Conservation (phyloP, 2,797 vertebrate species). For the Falco biarmicus region DNA sequence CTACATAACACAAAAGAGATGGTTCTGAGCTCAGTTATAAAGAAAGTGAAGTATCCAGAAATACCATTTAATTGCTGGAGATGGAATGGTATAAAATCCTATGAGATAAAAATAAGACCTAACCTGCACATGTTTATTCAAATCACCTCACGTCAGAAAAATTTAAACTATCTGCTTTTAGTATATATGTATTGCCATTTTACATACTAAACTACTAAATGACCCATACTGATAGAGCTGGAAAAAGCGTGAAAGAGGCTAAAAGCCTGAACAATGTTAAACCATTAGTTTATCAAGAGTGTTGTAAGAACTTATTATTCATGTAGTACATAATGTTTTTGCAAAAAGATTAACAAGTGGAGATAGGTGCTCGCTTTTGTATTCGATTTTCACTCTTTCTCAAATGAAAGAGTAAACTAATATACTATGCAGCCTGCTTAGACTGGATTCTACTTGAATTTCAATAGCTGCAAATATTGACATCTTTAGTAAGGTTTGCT, state of each 20-base stretch:
- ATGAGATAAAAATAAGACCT: background rate
- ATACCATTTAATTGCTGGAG: background rate
- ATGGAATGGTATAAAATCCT: background rate
- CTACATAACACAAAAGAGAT: background rate
- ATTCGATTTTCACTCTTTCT: slow-evolving; percentile 6
- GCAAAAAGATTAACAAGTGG: background rate
- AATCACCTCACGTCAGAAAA: background rate
- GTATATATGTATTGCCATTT: background rate
- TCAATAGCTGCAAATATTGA: background rate
- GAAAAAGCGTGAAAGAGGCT: background rate
- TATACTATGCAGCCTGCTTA: background rate
- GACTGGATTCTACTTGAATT: background rate
- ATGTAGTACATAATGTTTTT: background rate
- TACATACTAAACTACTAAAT: background rate
- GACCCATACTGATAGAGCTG: background rate
- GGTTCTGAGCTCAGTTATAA: background rate
- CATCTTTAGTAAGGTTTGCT: background rate
- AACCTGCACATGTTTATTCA: background rate
- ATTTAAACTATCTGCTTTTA: background rate
- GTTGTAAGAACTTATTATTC: slow-evolving; percentile 4
- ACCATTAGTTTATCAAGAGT: background rate
- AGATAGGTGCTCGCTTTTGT: background rate
- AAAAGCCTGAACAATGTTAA: background rate
- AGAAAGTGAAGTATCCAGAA: background rate
- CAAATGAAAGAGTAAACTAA: slow-evolving; percentile 6